Evolutionary conservation across 2,888 invertebrate genomes (phyloP).

Genomic region (Nyleta sp.): DNA sequence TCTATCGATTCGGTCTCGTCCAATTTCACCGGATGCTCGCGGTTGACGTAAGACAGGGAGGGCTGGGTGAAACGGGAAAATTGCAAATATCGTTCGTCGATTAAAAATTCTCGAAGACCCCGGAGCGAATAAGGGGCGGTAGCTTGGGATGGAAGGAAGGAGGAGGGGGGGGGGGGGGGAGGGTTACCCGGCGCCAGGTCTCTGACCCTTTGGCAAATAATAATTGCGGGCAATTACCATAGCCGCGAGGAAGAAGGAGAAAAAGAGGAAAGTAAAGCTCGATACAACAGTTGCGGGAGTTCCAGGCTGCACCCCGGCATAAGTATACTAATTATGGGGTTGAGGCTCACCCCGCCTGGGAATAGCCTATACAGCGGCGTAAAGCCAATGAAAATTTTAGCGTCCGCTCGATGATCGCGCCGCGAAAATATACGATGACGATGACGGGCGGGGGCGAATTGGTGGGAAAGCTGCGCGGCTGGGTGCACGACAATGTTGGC

Average conservation of each 20-base stretch:
- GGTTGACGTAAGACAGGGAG: slow-evolving; percentile 66
- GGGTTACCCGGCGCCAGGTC: slow-evolving; percentile 65
- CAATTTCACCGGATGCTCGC: slow-evolving; percentile 66
- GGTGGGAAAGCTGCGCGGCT: not conserved
- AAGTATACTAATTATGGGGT: slow-evolving; percentile 68
- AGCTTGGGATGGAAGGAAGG: slow-evolving; percentile 48
- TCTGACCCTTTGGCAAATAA: slow-evolving; percentile 76
- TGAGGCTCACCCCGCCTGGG: slow-evolving; percentile 65
- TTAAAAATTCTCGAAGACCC: slow-evolving; percentile 71
- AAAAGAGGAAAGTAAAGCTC: slow-evolving; percentile 65
- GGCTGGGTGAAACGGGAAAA: slow-evolving; percentile 67
- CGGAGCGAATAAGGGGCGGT: slow-evolving; percentile 55
- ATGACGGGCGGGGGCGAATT: not conserved
- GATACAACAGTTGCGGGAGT: slow-evolving; percentile 69
- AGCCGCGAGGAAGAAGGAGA: slow-evolving; percentile 71
- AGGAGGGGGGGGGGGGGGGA: slow-evolving; percentile 23
- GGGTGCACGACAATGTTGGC: not conserved
- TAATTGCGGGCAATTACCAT: slow-evolving; percentile 78
- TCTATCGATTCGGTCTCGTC: slow-evolving; percentile 63
- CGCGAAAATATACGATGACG: slow-evolving; percentile 24
- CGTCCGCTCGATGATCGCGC: slow-evolving; percentile 63
- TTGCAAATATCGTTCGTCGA: slow-evolving; percentile 72
- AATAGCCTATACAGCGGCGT: slow-evolving; percentile 65
- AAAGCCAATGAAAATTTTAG: slow-evolving; percentile 71
- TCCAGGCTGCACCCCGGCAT: slow-evolving; percentile 65